These are phyloP conservation scores for Trichomalopsis sarcophagae DNA, from an alignment of 1,140 invertebrate species.

Conservation along the genomic window DNA sequence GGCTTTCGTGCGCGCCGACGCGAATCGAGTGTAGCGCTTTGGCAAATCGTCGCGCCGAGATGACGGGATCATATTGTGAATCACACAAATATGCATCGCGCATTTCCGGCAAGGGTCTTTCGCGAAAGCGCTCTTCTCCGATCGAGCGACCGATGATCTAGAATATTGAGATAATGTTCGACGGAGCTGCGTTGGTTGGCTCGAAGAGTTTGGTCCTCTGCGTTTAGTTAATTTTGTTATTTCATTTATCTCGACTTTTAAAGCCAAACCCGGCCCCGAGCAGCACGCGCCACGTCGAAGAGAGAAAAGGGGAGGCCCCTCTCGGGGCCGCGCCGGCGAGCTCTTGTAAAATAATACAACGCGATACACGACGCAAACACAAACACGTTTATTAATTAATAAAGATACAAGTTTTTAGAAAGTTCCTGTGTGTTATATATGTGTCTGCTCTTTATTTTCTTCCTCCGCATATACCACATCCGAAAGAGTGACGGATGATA, in stretches of 20 bases:
- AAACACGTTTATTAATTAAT: constrained; percentile 75
- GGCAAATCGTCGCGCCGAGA: neutral
- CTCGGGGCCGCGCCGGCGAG: constrained; percentile 27
- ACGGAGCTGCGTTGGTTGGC: neutral
- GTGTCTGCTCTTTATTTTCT: neutral
- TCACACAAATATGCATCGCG: too few relatives aligned
- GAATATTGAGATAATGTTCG: too few relatives aligned
- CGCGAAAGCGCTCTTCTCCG: neutral
- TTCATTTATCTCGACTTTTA: constrained; percentile 73
- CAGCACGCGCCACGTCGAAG: neutral
- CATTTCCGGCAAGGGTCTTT: neutral
- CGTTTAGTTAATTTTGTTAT: constrained; percentile 76
- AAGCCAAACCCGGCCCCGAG: constrained; percentile 40
- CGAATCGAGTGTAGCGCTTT: neutral
- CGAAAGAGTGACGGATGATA: too few relatives aligned
- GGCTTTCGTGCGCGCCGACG: neutral
- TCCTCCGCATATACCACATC: neutral
- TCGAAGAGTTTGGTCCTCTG: constrained; percentile 64
- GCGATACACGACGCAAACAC: constrained; percentile 62
- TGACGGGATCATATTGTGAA: too few relatives aligned
- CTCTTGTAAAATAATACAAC: constrained; percentile 74
- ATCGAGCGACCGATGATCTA: too few relatives aligned
- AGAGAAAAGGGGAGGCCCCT: neutral
- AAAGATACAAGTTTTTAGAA: constrained; percentile 75
- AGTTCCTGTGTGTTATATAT: constrained; percentile 49